Evolutionary conservation across 1,140 invertebrate genomes (phyloP).

Genomic region (Aricia agestis): DNA sequence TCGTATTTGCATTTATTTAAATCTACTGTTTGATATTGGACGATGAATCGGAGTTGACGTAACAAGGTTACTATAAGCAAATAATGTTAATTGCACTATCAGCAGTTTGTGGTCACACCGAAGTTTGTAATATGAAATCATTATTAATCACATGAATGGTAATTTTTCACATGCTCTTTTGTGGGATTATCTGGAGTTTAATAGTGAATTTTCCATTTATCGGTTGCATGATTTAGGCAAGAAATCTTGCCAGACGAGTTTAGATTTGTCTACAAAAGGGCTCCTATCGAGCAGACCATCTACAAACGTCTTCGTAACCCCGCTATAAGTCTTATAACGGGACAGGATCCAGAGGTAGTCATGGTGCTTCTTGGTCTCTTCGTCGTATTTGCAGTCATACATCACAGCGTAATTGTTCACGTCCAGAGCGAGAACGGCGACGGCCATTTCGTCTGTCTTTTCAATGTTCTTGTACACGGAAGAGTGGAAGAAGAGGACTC

Average conservation of each 20-base stretch:
- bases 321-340: not conserved
- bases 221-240: not conserved
- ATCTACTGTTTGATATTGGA: too few relatives aligned
- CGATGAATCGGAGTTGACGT: too few relatives aligned
- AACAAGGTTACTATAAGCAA: too few relatives aligned
- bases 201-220: not conserved
- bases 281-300: not conserved
- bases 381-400: slow-evolving; percentile 10
- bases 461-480: slow-evolving; percentile 4
- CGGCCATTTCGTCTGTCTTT: not conserved
- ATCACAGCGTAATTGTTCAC: not conserved
- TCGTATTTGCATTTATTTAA: too few relatives aligned
- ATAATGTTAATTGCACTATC: too few relatives aligned
- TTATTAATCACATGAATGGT: too few relatives aligned
- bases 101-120: too few relatives aligned
- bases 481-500: not conserved
- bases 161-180: too few relatives aligned
- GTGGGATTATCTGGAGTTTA: too few relatives aligned
- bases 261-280: not conserved
- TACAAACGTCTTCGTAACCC: not conserved
- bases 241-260: not conserved
- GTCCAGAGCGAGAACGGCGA: not conserved
- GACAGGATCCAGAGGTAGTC: slow-evolving; percentile 5
- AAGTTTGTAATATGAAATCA: too few relatives aligned
- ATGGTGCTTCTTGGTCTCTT: slow-evolving; percentile 3